Evolutionary conservation across 2,888 invertebrate species (phyloP).

Genomic region (Platynereis dumerilii): DNA sequence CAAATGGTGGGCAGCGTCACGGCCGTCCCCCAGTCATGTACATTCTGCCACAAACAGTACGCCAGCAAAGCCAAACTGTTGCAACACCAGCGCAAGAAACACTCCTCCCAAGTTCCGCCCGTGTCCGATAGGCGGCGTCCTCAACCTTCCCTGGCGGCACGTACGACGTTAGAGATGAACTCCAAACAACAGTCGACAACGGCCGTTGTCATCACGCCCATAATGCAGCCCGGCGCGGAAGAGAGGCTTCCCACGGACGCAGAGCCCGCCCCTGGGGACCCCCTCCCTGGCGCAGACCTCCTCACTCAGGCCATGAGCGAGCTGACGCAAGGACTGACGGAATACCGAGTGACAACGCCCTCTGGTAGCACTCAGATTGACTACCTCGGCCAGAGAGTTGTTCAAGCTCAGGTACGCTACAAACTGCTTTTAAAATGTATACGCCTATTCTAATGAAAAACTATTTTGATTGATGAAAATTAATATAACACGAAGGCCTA

Average conservation of each 20-base stretch:
- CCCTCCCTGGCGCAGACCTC: slow-evolving; percentile 55
- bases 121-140: neutral
- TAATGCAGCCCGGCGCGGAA: too few species aligned
- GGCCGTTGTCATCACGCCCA: too few species aligned
- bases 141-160: neutral
- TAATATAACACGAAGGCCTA: too few species aligned
- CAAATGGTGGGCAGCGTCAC: slow-evolving; percentile 78
- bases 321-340: slow-evolving; percentile 55
- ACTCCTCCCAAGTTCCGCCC: slow-evolving; percentile 48
- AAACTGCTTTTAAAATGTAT: too few species aligned
- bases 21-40: slow-evolving; percentile 73
- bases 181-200: too few species aligned
- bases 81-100: slow-evolving; percentile 67
- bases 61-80: slow-evolving; percentile 74
- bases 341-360: too few species aligned
- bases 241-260: slow-evolving; percentile 22
- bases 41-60: slow-evolving; percentile 87
- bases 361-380: too few species aligned
- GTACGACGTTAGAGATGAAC: too few species aligned
- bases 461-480: too few species aligned
- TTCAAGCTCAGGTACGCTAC: too few species aligned
- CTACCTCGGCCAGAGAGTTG: too few species aligned
- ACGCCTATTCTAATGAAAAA: too few species aligned
- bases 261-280: slow-evolving; percentile 4
- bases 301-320: slow-evolving; percentile 65